Conservation (phyloP, 1,140 invertebrate genomes). For the Bradysia coprophila region DNA sequence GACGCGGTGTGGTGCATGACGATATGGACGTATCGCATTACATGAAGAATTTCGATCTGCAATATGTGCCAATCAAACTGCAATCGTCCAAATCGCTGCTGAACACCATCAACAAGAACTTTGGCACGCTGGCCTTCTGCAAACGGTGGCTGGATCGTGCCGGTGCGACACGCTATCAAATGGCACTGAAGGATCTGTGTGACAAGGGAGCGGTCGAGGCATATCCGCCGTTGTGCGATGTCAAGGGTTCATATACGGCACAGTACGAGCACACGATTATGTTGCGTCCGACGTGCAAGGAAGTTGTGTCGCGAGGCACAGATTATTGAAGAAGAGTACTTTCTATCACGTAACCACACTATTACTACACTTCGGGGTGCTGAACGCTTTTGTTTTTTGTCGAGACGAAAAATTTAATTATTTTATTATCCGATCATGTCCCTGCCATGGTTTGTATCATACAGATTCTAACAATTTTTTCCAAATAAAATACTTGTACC, state of each 20-base stretch:
- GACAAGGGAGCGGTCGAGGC: conserved; percentile 91
- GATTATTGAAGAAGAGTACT: conserved; percentile 67
- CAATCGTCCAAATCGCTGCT: conserved; percentile 85
- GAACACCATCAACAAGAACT: conserved; percentile 94
- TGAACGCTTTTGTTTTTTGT: no score
- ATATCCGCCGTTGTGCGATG: conserved; percentile 95
- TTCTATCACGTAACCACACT: no score
- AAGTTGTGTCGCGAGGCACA: conserved; percentile 87
- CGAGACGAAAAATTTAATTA: no score
- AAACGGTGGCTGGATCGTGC: conserved; percentile 95
- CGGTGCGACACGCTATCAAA: conserved; percentile 93
- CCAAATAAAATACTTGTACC: no score
- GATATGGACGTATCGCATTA: conserved; percentile 99
- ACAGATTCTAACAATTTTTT: no score
- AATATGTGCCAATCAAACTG: conserved; percentile 77
- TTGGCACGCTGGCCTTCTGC: conserved; percentile 96
- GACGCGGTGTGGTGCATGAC: conserved; percentile 90
- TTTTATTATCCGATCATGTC: no score
- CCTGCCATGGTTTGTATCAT: no score
- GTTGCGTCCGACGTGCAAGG: conserved; percentile 94
- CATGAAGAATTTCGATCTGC: conserved; percentile 97
- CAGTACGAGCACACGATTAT: conserved; percentile 99
- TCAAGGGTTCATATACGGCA: conserved; percentile 96
- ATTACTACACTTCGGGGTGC: no score
- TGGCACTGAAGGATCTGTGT: conserved; percentile 96